Conservation (phyloP, 2,888 invertebrate genomes). For the Microplitis deprimator region DNA sequence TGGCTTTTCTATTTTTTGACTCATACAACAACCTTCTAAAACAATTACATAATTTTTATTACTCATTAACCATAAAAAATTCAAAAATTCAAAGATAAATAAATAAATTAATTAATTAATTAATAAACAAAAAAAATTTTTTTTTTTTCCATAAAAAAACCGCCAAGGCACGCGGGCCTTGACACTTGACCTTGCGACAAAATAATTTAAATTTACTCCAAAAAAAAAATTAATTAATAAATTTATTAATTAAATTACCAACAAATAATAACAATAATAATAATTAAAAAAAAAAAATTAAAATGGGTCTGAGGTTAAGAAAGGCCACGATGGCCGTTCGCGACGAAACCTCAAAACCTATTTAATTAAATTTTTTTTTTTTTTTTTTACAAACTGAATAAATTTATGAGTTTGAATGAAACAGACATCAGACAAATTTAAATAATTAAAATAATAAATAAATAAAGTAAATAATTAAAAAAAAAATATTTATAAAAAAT, state of each 20-base stretch:
- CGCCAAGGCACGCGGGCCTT: constrained; percentile 41
- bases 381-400: neutral
- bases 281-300: constrained; percentile 13
- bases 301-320: constrained; percentile 30
- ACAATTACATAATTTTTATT: constrained; percentile 66
- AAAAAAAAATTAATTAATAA: too few relatives aligned
- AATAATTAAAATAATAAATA: too few relatives aligned
- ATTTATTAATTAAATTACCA: constrained; percentile 1
- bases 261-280: neutral
- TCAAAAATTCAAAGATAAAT: neutral
- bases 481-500: too few relatives aligned
- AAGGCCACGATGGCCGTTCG: constrained; percentile 61
- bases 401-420: too few relatives aligned
- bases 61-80: too few relatives aligned
- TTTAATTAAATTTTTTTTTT: neutral
- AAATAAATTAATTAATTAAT: neutral
- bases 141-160: neutral
- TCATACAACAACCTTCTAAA: constrained; percentile 96
- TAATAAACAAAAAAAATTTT: too few relatives aligned
- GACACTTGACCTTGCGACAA: constrained; percentile 49
- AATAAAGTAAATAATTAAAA: too few relatives aligned
- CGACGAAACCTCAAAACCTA: constrained; percentile 40
- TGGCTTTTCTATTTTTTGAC: constrained; percentile 99
- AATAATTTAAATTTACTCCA: too few relatives aligned
- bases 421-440: too few relatives aligned